Evolutionary conservation across 2,113 vertebrate genomes (phyloP).

Genomic region (Xerus inauris): DNA sequence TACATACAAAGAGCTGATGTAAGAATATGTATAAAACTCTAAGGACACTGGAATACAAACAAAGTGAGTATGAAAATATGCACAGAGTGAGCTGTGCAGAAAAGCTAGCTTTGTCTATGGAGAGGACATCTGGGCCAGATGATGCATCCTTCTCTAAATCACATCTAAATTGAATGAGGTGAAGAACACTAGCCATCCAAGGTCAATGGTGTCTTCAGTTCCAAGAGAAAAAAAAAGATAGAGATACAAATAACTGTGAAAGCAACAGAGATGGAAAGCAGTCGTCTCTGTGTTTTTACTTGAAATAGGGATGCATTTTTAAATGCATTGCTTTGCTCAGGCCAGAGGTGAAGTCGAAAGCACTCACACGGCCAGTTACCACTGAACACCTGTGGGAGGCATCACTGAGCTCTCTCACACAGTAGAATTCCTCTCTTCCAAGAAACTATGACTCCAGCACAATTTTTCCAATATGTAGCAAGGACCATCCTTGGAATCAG

Average conservation of each 20-base stretch:
- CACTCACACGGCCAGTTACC: not conserved
- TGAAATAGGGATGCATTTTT: not conserved
- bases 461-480: not conserved
- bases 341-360: not conserved
- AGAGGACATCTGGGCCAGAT: too few relatives aligned
- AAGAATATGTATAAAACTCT: not conserved
- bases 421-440: not conserved
- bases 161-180: too few relatives aligned
- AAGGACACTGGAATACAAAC: not conserved
- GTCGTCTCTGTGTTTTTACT: not conserved
- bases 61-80: not conserved
- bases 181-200: not conserved
- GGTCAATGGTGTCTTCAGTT: too few relatives aligned
- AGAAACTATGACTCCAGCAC: not conserved
- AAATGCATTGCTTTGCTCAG: not conserved
- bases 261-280: not conserved
- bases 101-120: not conserved
- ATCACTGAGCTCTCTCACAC: not conserved
- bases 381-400: not conserved
- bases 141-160: not conserved
- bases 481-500: too few relatives aligned
- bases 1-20: not conserved
- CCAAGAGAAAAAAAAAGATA: not conserved
- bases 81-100: not conserved
- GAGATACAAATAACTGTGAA: not conserved